Base-by-base conservation (phyloP, 2,888 invertebrate genomes). In the Euplexia lucipara region DNA sequence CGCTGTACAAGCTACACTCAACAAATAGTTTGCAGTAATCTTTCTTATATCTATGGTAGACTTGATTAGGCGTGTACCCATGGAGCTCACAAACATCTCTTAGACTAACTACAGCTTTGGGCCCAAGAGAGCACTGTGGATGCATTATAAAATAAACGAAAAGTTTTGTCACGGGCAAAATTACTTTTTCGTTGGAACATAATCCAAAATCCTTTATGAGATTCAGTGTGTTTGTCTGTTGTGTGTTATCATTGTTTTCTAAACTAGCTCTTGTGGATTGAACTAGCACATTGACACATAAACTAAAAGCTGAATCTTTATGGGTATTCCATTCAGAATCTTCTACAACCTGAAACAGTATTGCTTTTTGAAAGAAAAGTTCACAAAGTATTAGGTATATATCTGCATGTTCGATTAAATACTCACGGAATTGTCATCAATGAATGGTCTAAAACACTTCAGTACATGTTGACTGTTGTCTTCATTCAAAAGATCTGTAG, bases 91-190 rank as follows among this genome's bases (percentile, higher is more conserved):
- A 96, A 10, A 97, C 91, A 77, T 96, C 96, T 79, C 95, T 92
- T 32, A 96, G 91, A 77, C 95, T 96, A 9, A 96, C 92, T 0
- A 95, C 94, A 12, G 97, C 97, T 81, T 96, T 95, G 1, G 96
- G 92, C 8, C 95, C 92, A 30, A 96, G 91, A 39, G 94, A 92
- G 51, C 96, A 96, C 56, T 96, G 96, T 12, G 96, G 96, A 79
- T 96, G 95, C 94, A 97, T 96, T 35, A 97, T 95, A 81, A 96
- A 96, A 82, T 96, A 96, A 10, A 96, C 93, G 0, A 96, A 86
- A 12, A 96, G 90, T 81, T 96, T 96, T 18, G 96, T 92, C 1
- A 89, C 87, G 12, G 95, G 92, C 62, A 96, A 84, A 30, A 95
- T 78, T 0, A 95, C 90, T 83, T 90, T 89, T 71, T 91, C 86